phyloP scores from a whole-genome alignment of 2,888 invertebrate species.

The Ernsta delagoae region DNA sequence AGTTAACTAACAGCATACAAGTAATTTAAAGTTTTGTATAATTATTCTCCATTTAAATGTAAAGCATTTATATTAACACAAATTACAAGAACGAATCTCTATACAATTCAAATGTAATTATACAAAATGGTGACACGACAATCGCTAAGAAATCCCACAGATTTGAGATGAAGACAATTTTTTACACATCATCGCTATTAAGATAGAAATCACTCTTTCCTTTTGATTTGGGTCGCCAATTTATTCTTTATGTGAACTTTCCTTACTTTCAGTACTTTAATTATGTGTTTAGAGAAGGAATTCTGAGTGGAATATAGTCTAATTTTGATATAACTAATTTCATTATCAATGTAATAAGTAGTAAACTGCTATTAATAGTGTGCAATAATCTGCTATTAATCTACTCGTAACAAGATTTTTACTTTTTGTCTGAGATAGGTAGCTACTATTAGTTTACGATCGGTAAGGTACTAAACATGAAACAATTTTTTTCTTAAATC shows the following conservation, averaged over 20 bases:
- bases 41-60: background rate
- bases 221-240: constrained; percentile 8
- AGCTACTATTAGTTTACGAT: no score
- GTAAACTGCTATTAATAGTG: no score
- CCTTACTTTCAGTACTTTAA: background rate
- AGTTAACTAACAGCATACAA: background rate
- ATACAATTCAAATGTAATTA: constrained; percentile 17
- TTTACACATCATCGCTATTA: constrained; percentile 24
- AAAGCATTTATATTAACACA: constrained; percentile 5
- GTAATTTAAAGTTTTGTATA: background rate
- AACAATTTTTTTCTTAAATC: no score
- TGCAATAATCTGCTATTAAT: no score
- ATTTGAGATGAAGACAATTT: constrained; percentile 20
- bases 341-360: no score
- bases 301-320: background rate
- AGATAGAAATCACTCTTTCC: constrained; percentile 17
- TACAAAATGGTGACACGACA: constrained; percentile 22
- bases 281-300: background rate
- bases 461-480: no score
- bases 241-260: constrained; percentile 6
- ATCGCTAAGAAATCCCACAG: constrained; percentile 21
- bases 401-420: no score
- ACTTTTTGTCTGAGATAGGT: no score
- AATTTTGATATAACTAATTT: no score
- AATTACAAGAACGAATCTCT: constrained; percentile 4